Evolutionary conservation across 2,797 vertebrate species (phyloP).

Genomic region (Alca torda): DNA sequence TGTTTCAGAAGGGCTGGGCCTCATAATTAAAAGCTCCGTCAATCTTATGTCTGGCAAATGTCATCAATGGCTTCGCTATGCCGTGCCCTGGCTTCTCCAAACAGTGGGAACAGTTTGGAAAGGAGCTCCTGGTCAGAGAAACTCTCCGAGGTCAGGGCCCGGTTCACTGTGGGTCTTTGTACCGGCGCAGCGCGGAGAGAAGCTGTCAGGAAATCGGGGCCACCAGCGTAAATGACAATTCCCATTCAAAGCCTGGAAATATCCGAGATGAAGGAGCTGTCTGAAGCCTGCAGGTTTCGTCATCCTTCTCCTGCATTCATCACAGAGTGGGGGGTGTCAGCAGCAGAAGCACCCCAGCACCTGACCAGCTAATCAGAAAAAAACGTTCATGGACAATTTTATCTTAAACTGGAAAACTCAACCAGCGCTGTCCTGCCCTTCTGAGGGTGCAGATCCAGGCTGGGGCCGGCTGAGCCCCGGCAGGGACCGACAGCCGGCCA

Average conservation of each 20-base stretch:
- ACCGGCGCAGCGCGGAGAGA: background rate
- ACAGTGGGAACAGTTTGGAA: background rate
- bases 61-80: conserved; percentile 5
- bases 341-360: background rate
- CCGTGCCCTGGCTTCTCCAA: background rate
- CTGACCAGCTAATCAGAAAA: background rate
- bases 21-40: conserved; percentile 39
- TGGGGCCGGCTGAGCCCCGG: background rate
- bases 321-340: fast-evolving
- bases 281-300: background rate
- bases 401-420: background rate
- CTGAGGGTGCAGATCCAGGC: background rate
- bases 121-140: background rate
- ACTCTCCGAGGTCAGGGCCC: background rate
- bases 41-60: conserved; percentile 28
- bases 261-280: background rate
- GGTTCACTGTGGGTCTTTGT: background rate
- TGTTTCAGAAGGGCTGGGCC: conserved; percentile 64
- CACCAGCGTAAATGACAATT: background rate
- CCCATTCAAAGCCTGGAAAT: background rate
- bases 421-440: background rate
- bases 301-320: background rate
- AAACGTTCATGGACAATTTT: background rate
- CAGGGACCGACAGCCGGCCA: background rate
- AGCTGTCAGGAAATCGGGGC: background rate